Evolutionary conservation across 1,140 invertebrate genomes (phyloP).

Genomic region (Octopus sinensis): DNA sequence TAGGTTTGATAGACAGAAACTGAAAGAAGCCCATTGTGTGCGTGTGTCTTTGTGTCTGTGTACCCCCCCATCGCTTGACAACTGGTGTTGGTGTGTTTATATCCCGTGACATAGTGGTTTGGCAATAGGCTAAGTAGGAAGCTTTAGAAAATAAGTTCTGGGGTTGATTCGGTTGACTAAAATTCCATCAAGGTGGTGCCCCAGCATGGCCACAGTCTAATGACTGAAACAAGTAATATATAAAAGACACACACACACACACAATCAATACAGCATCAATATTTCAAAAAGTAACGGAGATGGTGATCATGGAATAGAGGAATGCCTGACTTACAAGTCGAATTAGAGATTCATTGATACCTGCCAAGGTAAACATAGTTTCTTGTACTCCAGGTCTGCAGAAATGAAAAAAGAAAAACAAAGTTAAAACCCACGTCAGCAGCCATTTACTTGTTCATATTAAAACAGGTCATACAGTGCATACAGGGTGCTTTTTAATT

Average conservation of each 20-base stretch:
- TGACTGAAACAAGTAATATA: not conserved
- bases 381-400: conserved; percentile 43
- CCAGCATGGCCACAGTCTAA: not conserved
- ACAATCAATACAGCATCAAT: not conserved
- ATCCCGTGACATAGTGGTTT: no score
- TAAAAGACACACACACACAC: not conserved
- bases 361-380: conserved; percentile 30
- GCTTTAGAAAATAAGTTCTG: no score
- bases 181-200: not conserved
- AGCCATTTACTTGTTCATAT: no score
- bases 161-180: conserved; percentile 5
- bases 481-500: no score
- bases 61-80: no score
- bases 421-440: no score
- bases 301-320: not conserved
- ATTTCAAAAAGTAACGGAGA: not conserved
- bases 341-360: conserved; percentile 40
- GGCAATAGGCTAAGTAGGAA: no score
- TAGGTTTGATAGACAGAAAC: no score
- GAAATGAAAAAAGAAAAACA: not conserved
- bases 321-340: conserved; percentile 10
- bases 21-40: no score
- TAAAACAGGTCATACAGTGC: no score
- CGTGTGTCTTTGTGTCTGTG: no score
- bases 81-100: no score